Evolutionary conservation across 1,140 invertebrate genomes (phyloP), one percentile per base, ranked within the genome.

Genomic region (Drosophila tristis): DNA sequence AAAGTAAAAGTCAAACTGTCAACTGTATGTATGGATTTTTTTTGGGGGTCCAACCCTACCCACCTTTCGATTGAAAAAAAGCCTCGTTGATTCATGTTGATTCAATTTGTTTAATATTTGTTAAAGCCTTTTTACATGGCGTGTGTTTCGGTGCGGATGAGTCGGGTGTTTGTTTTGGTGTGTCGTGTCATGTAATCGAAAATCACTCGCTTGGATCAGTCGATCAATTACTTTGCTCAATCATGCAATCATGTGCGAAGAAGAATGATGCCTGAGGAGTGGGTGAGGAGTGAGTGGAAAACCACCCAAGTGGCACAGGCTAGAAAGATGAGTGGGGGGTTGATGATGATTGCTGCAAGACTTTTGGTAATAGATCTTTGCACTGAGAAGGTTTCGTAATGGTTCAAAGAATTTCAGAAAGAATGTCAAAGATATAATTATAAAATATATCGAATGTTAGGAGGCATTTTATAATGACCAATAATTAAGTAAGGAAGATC

Each of bases 1-100:
- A 86, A 86, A 86, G 82, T 86, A 87, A 87, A 76, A 86, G 78
- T 87, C 74, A 51, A 57, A 75, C 76, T 85, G 81, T 87, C 81
- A 85, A 86, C 68, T 56, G 43, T 7, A 31, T 20, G 20, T 2
- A 25, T 25, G 23, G 2, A 25, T 25, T 4, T 68, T 35, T 51
- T 60, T 63, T 55, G 31, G 15, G 51, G 47, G 58, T 65, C 48
- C 68, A 67, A 53, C 79, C 78, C 73, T 66, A 2, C 60, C 67
- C 58, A 50, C 29, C 43, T 56, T 59, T 57, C 48, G 53, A 50
- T 72, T 60, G 48, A 76, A 60, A 74, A 23, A 45, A 44, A 45
- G 31, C 44, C 66, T 39, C 35, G 20, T 15, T 35, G 23, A n/a
- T n/a, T n/a, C n/a, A 70, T 25, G 44, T 43, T 56, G 51, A 58